Evolutionary conservation across 2,888 invertebrate genomes (phyloP).

Genomic region (Anticlea derivata): DNA sequence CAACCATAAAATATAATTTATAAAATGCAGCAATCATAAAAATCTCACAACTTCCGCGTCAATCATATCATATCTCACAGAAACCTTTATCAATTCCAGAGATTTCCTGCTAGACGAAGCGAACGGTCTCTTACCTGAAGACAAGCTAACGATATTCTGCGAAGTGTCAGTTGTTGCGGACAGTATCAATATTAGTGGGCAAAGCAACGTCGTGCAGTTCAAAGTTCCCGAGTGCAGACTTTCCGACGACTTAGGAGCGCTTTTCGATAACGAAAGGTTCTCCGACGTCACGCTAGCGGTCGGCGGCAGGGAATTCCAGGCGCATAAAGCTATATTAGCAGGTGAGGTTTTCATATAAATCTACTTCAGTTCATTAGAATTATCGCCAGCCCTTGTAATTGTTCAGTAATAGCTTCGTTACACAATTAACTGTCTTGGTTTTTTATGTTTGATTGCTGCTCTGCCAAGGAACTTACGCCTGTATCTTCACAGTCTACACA

Average conservation of each 20-base stretch:
- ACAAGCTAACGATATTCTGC: slow-evolving; percentile 99
- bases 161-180: slow-evolving; percentile 98
- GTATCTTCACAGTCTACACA: too few relatives aligned
- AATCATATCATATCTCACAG: slow-evolving; percentile 10
- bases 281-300: slow-evolving; percentile 98
- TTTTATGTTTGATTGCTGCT: background rate
- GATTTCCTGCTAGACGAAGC: slow-evolving; percentile 99
- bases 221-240: slow-evolving; percentile 97
- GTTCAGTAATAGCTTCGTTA: too few relatives aligned
- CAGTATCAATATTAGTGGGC: slow-evolving; percentile 99
- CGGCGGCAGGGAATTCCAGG: slow-evolving; percentile 94
- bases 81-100: slow-evolving; percentile 72
- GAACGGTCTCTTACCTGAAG: slow-evolving; percentile 98
- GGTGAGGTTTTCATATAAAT: slow-evolving; percentile 75
- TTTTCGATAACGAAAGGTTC: slow-evolving; percentile 98
- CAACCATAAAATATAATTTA: slow-evolving; percentile 16
- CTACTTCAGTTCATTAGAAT: background rate
- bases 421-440: too few relatives aligned
- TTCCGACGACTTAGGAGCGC: slow-evolving; percentile 96
- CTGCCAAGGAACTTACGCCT: background rate
- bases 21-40: slow-evolving; percentile 10
- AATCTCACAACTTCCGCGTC: slow-evolving; percentile 16
- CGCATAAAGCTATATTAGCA: slow-evolving; percentile 98
- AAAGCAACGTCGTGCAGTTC: slow-evolving; percentile 98
- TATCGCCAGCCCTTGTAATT: background rate